phyloP scores from a whole-genome alignment of 1,140 invertebrate species.

The Neodiprion lecontei region DNA sequence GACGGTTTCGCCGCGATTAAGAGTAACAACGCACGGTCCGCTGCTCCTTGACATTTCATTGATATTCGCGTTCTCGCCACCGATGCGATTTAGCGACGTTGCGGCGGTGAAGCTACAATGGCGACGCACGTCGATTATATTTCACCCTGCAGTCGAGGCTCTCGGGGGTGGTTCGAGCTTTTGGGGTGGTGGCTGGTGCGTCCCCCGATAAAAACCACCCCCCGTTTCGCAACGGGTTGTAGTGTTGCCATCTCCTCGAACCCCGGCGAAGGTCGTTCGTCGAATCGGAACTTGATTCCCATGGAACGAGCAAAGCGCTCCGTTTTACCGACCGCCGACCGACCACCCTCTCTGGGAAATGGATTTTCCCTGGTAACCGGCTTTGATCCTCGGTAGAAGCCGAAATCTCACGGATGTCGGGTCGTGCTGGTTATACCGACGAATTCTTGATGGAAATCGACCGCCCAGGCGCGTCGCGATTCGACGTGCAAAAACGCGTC shows the following conservation, averaged over 20 bases:
- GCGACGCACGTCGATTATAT: constrained; percentile 44
- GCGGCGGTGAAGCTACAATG: constrained; percentile 50
- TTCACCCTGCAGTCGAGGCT: constrained; percentile 23
- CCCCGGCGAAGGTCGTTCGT: neutral
- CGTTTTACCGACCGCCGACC: neutral
- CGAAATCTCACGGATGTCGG: no score
- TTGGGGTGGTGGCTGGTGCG: constrained; percentile 13
- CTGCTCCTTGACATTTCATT: constrained; percentile 49
- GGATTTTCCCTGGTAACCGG: no score
- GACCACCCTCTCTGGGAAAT: no score
- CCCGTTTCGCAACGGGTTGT: neutral
- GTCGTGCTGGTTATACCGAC: no score
- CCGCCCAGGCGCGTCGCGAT: no score
- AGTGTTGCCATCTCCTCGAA: constrained; percentile 4
- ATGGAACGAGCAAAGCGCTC: neutral
- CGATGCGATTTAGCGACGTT: constrained; percentile 28
- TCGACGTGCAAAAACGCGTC: no score
- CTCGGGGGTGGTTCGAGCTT: constrained; percentile 36
- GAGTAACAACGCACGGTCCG: neutral
- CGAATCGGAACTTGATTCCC: no score
- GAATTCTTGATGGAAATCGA: no score
- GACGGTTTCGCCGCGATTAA: neutral
- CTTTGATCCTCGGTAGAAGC: no score
- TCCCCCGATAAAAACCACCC: neutral
- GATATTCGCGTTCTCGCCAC: constrained; percentile 35